These are phyloP conservation scores for Agapornis canus DNA, from an alignment of 2,797 vertebrate genomes.

Conservation along the genomic window DNA sequence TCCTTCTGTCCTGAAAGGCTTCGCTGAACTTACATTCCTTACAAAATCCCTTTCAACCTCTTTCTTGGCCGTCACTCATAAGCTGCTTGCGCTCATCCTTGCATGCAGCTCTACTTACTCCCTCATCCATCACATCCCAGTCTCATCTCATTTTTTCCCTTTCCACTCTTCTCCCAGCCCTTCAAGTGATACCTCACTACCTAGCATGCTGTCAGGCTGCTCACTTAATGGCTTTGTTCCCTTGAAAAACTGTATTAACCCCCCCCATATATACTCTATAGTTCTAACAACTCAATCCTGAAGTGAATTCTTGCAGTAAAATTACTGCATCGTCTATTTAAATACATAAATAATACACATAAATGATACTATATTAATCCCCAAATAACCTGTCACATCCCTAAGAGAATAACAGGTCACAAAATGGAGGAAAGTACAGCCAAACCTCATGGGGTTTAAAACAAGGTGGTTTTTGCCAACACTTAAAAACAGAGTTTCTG, in stretches of 20 bases:
- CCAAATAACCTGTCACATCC: not conserved
- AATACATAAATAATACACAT: not conserved
- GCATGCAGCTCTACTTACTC: not conserved
- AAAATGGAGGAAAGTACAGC: not conserved
- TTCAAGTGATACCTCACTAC: not conserved
- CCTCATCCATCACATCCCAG: not conserved
- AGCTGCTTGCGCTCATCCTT: not conserved
- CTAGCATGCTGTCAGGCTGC: not conserved
- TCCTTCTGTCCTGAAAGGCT: not conserved
- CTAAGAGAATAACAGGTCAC: not conserved
- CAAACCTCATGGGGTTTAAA: not conserved
- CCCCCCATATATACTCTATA: not conserved
- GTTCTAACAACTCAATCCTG: not conserved
- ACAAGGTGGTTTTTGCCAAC: not conserved
- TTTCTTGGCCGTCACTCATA: rapidly evolving
- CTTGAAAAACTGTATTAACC: not conserved
- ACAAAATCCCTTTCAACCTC: not conserved
- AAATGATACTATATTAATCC: not conserved
- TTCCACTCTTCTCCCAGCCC: not conserved
- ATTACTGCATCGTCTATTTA: not conserved
- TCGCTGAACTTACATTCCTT: not conserved
- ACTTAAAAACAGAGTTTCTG: not conserved
- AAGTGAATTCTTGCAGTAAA: not conserved
- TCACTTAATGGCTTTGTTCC: not conserved
- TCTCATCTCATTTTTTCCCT: not conserved